A percentile compares a stretch with the other conserved stretches of the same genome.
Conservation (phyloP, 2,888 invertebrate genomes). For the Drosophila anomelani region DNA sequence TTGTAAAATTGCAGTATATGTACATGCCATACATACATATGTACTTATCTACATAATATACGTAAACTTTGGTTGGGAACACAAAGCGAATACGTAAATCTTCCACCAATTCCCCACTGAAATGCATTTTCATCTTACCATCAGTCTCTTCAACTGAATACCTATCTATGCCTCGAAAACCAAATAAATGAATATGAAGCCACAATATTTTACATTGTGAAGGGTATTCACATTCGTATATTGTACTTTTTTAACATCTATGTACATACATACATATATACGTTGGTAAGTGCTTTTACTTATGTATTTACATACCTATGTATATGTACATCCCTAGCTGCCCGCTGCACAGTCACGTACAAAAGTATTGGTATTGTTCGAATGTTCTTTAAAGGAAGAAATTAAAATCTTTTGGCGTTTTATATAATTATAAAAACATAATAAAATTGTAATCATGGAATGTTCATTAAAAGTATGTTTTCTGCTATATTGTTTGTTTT, state of each 20-base stretch:
- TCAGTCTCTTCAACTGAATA: not conserved
- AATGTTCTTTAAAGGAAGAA: not conserved
- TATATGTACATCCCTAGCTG: slow-evolving; percentile 14
- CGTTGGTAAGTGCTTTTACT: slow-evolving; percentile 7
- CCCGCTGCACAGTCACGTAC: slow-evolving; percentile 13
- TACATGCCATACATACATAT: not conserved
- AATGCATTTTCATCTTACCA: not conserved
- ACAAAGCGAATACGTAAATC: not conserved
- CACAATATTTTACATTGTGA: not conserved
- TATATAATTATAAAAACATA: not conserved
- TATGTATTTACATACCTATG: slow-evolving; percentile 1
- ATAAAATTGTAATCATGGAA: not conserved
- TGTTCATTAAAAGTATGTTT: not conserved
- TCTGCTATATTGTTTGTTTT: no score
- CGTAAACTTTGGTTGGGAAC: not conserved
- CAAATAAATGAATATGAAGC: slow-evolving; percentile 13
- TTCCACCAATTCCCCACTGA: not conserved
- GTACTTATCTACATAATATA: not conserved
- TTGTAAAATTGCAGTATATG: slow-evolving; percentile 18
- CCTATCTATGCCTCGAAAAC: not conserved
- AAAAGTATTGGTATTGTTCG: slow-evolving; percentile 12
- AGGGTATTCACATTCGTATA: slow-evolving; percentile 24
- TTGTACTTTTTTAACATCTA: not conserved
- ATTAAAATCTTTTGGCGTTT: not conserved
- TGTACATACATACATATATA: not conserved